Evolutionary conservation across 2,888 invertebrate genomes (phyloP).

Genomic region (Agrenia bidenticulata): DNA sequence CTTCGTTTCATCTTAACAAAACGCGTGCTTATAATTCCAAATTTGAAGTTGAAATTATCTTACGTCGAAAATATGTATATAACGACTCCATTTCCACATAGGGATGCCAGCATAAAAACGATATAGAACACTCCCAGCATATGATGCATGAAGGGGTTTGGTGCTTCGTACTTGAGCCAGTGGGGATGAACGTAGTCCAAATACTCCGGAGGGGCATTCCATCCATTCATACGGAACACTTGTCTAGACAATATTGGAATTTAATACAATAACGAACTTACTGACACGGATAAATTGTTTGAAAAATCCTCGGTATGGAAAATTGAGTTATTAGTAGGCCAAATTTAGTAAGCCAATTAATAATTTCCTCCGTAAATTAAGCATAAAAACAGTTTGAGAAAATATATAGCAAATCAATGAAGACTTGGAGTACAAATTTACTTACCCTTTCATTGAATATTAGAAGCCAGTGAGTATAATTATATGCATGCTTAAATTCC

Average conservation of each 20-base stretch:
- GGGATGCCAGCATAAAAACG: constrained; percentile 64
- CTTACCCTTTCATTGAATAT: too few species aligned
- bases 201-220: constrained; percentile 75
- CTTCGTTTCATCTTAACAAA: background rate
- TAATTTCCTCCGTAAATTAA: too few species aligned
- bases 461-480: too few species aligned
- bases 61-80: constrained; percentile 80
- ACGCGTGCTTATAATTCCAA: background rate
- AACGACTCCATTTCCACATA: constrained; percentile 80
- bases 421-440: too few species aligned
- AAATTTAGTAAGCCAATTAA: too few species aligned
- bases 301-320: too few species aligned
- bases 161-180: constrained; percentile 76
- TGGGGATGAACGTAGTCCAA: constrained; percentile 75
- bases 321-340: too few species aligned
- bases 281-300: too few species aligned
- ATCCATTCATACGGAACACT: constrained; percentile 55
- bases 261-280: too few species aligned
- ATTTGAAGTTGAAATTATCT: constrained; percentile 55
- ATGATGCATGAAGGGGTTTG: constrained; percentile 78
- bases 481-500: too few species aligned
- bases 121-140: constrained; percentile 74
- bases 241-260: constrained; percentile 35
- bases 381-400: too few species aligned
- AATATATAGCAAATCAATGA: too few species aligned